Evolutionary conservation across 1,140 invertebrate species (phyloP).

Genomic region (Drosophila arawakana): DNA sequence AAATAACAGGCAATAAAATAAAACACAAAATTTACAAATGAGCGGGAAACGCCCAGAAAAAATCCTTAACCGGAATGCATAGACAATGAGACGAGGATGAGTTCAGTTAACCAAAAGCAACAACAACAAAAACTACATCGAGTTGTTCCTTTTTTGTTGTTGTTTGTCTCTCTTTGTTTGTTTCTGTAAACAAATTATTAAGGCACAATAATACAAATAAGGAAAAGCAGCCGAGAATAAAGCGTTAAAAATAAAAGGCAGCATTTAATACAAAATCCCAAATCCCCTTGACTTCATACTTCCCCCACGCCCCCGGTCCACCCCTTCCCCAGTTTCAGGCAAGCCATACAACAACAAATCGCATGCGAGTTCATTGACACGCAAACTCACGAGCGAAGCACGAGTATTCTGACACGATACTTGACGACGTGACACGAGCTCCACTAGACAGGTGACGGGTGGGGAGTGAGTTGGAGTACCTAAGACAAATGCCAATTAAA

Average conservation of each 20-base stretch:
- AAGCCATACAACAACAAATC: constrained; percentile 75
- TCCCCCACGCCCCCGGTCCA: not conserved
- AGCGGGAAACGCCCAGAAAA: constrained; percentile 36
- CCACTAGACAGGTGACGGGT: constrained; percentile 29
- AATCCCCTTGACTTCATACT: constrained; percentile 21
- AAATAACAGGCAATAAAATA: constrained; percentile 16
- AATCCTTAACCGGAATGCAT: constrained; percentile 36
- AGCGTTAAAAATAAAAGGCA: constrained; percentile 69
- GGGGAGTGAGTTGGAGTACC: constrained; percentile 4
- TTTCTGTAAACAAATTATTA: constrained; percentile 78
- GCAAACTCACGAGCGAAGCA: constrained; percentile 49
- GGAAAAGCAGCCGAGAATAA: constrained; percentile 22
- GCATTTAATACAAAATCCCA: constrained; percentile 50
- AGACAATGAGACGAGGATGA: constrained; percentile 14
- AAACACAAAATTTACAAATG: not conserved
- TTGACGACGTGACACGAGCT: constrained; percentile 30
- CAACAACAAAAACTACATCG: not conserved
- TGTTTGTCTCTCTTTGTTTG: constrained; percentile 47
- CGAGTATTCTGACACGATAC: constrained; percentile 22
- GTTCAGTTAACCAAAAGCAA: constrained; percentile 26
- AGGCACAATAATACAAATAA: constrained; percentile 72
- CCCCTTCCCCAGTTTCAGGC: constrained; percentile 20
- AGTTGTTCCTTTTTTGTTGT: not conserved
- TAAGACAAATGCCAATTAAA: constrained; percentile 76
- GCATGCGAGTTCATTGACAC: constrained; percentile 80